Evolutionary conservation across 2,113 vertebrate genomes (phyloP).

Genomic region (Chrysochloris asiatica): DNA sequence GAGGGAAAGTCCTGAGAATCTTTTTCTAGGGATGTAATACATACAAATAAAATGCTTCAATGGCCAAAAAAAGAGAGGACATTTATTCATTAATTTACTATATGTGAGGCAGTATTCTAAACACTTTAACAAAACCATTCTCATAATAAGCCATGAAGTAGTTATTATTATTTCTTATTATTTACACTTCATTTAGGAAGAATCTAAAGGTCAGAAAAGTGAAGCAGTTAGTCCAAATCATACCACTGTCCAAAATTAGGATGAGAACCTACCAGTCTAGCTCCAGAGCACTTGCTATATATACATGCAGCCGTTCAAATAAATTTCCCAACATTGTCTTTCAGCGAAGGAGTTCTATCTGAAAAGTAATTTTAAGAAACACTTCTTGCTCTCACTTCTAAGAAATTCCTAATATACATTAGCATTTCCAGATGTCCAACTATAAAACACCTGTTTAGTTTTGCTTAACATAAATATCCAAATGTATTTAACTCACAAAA

Average conservation of each 20-base stretch:
- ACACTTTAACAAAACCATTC: neutral
- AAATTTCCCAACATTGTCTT: neutral
- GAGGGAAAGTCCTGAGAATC: too few relatives aligned
- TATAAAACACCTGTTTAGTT: neutral
- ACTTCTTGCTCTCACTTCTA: neutral
- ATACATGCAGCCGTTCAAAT: neutral
- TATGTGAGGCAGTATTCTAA: neutral
- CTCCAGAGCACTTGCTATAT: neutral
- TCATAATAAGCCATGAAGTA: neutral
- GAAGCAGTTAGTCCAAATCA: neutral
- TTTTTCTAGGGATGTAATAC: too few relatives aligned
- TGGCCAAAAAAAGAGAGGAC: neutral
- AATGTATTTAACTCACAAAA: neutral
- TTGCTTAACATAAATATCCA: conserved; percentile 11
- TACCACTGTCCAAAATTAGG: neutral
- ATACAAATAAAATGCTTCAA: too few relatives aligned
- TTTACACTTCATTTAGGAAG: too few relatives aligned
- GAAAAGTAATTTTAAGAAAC: conserved; percentile 20
- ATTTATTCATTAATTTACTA: neutral
- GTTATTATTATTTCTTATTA: neutral
- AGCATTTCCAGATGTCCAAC: neutral
- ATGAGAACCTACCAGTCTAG: neutral
- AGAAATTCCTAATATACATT: neutral
- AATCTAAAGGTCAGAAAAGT: neutral
- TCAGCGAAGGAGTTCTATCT: too few relatives aligned